Percentiles rank a stretch among this genome's conserved stretches.
Evolutionary conservation across 2,113 vertebrate species (phyloP).

Genomic region (Sapayoa aenigma): DNA sequence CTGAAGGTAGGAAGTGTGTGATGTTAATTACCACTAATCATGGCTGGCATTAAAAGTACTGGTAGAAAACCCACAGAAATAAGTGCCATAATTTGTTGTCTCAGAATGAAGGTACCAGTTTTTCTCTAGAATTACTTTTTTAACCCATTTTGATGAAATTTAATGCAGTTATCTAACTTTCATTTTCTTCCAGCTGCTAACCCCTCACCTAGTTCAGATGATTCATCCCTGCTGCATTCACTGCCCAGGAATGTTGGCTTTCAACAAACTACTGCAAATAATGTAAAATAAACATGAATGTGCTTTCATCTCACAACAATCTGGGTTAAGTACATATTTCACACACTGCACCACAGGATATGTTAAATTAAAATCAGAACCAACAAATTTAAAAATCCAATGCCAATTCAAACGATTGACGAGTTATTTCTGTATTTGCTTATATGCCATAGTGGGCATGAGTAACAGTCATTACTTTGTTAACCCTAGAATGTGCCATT

Average conservation of each 20-base stretch:
- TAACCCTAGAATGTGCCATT: constrained; percentile 36
- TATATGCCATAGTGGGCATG: constrained; percentile 36
- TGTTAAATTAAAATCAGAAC: constrained; percentile 81
- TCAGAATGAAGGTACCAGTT: background rate
- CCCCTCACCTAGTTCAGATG: constrained; percentile 80
- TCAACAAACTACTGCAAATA: constrained; percentile 75
- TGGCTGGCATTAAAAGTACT: background rate
- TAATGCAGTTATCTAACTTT: constrained; percentile 55
- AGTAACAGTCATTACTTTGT: constrained; percentile 49
- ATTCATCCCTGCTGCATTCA: constrained; percentile 78
- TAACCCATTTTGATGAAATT: constrained; percentile 55
- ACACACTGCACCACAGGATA: constrained; percentile 78
- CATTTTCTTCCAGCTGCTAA: constrained; percentile 66
- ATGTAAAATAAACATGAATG: constrained; percentile 78
- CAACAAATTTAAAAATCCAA: constrained; percentile 55
- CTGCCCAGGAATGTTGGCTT: constrained; percentile 78
- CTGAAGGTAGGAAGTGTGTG: background rate
- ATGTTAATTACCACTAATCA: background rate
- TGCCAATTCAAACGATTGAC: constrained; percentile 49
- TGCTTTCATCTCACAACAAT: constrained; percentile 76
- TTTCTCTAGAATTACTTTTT: constrained; percentile 24
- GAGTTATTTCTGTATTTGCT: constrained; percentile 66
- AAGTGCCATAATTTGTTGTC: background rate
- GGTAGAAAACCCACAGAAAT: background rate
- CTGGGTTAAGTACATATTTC: constrained; percentile 76